Base-by-base conservation (phyloP, 2,797 vertebrate genomes). In the Agapornis canus region DNA sequence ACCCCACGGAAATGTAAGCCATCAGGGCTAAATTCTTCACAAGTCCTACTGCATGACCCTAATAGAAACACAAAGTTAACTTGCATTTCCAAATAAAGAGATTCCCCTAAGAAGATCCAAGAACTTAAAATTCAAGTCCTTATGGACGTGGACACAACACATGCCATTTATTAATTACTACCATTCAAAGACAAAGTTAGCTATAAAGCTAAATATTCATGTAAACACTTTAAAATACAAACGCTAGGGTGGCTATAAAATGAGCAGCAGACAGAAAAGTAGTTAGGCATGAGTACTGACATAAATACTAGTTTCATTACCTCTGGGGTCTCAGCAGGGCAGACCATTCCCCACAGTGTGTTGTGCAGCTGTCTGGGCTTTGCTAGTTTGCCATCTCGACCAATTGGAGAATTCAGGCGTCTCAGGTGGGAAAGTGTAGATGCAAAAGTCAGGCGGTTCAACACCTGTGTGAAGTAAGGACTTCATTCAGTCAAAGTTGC, bases 1-100 rank as follows among this genome's bases (percentile, higher is more conserved):
- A 99, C 40, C 99, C 99, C 95, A 99, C 99, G 79, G 99, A 99
- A 98, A 99, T 99, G 97, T 99, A 99, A 71, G 99, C 99, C 99
- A 99, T 99, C 47, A 99, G 97, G 7, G 99, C 99, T 92, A 99
- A 92, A 96, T 99, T 99, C 98, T 99, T 99, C 95, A 99, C 99
- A 94, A 99, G 98, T 49, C 99, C 99, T n/a, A 99, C 99, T 56
- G 99, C 99, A 47, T 99, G 99, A 72, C 99, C 99, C 99, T 99
- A 96, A 18, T 7, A 85, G 59, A 91, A 94, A 95, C 43, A 95
- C 40, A 73, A 65, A 76, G 60, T 80, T 54, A 45, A 35, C 15
- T 0, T 68, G 22, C 19, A 73, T 80, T 90, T 94, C 81, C 37
- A 82, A 43, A 79, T 40, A 52, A 70, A 81, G 6, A 51, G 29